Evolutionary conservation across 35 echinoderm and acorn worm species (phyloP).

Genomic region (Apostichopus parvimensis): DNA sequence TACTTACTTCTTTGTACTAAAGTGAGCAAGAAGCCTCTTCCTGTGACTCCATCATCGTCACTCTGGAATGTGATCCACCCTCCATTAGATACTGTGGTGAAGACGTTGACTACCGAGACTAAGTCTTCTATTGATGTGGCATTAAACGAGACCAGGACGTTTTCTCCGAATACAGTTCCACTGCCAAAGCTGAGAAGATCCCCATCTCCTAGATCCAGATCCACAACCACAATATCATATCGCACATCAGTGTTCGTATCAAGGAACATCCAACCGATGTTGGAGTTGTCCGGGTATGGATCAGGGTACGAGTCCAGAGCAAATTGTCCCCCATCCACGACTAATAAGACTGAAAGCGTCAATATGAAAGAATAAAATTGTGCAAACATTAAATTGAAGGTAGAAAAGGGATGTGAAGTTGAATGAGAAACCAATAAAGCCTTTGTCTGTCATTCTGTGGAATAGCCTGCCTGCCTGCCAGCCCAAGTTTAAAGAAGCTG

Average conservation of each 20-base stretch:
- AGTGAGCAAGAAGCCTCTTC: not conserved
- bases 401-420: too few relatives aligned
- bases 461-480: too few relatives aligned
- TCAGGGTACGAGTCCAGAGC: not conserved
- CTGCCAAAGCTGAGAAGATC: not conserved
- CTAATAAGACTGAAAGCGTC: not conserved
- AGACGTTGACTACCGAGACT: not conserved
- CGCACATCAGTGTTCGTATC: not conserved
- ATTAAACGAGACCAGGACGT: not conserved
- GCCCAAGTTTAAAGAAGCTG: too few relatives aligned
- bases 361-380: too few relatives aligned
- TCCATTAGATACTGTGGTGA: not conserved
- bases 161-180: not conserved
- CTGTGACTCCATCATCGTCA: not conserved
- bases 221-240: not conserved
- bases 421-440: too few relatives aligned
- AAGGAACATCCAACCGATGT: not conserved
- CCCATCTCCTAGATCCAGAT: not conserved
- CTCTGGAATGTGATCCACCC: not conserved
- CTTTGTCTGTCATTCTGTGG: too few relatives aligned
- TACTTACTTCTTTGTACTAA: not conserved
- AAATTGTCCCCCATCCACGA: not conserved
- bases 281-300: not conserved
- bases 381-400: too few relatives aligned
- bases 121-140: not conserved